Percentiles rank a stretch among this genome's conserved stretches.
phyloP scores from a whole-genome alignment of 2,888 invertebrate species.

The Parapristionchus giblindavisi region DNA sequence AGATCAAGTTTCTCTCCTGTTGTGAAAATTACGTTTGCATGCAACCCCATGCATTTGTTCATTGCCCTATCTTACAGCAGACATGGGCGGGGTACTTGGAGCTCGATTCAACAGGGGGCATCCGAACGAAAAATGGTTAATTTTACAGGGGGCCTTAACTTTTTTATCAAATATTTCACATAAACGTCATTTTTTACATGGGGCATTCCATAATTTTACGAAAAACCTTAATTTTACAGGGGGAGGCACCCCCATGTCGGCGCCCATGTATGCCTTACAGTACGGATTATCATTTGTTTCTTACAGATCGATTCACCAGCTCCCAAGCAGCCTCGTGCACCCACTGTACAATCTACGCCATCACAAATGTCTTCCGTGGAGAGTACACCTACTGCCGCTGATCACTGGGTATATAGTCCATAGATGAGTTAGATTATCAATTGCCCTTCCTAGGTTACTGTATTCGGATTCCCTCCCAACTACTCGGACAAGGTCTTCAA shows the following conservation, averaged over 20 bases:
- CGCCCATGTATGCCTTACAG: no score
- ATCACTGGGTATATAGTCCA: slow-evolving; percentile 17
- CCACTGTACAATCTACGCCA: slow-evolving; percentile 20
- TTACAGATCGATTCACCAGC: slow-evolving; percentile 36
- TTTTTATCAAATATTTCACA: not conserved
- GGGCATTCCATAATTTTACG: no score
- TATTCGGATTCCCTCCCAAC: slow-evolving; percentile 59
- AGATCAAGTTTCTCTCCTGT: not conserved
- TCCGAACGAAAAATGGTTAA: no score
- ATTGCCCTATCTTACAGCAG: no score
- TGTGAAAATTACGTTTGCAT: no score
- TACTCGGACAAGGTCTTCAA: slow-evolving; percentile 54
- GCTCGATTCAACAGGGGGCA: no score
- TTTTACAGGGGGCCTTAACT: no score
- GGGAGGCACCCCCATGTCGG: no score
- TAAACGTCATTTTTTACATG: not conserved
- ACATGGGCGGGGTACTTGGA: no score
- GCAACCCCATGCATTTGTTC: no score
- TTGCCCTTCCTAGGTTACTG: slow-evolving; percentile 50
- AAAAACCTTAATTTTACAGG: no score
- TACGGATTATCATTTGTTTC: not conserved
- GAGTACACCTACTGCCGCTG: slow-evolving; percentile 12
- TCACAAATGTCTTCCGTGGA: not conserved
- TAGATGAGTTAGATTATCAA: not conserved
- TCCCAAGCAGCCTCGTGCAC: slow-evolving; percentile 41